These are phyloP conservation scores for Phragmatobia fuliginosa DNA, from an alignment of 2,888 invertebrate genomes.

Conservation along the genomic window DNA sequence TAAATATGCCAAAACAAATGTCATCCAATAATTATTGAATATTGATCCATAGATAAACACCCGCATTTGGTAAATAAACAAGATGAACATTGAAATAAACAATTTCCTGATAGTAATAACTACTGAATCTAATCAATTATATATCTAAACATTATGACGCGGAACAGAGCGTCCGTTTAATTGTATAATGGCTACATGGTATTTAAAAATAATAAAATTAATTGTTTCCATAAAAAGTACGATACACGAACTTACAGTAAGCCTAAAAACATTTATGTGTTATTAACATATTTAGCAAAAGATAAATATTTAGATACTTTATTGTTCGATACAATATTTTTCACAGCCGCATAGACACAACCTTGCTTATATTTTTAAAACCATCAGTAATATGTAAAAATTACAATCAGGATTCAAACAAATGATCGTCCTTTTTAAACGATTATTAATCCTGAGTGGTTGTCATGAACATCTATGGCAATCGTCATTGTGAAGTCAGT, in stretches of 20 bases:
- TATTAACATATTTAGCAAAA: conserved; percentile 3
- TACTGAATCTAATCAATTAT: conserved; percentile 47
- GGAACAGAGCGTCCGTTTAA: conserved; percentile 34
- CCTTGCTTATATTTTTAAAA: not conserved
- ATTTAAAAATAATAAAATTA: conserved; percentile 27
- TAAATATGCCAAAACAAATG: not conserved
- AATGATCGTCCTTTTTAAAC: not conserved
- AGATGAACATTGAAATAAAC: conserved; percentile 16
- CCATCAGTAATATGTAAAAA: not conserved
- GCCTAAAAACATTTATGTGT: not conserved
- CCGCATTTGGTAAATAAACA: not conserved
- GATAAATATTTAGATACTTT: conserved; percentile 3
- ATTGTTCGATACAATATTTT: not conserved
- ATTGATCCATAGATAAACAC: not conserved
- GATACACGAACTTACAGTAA: conserved; percentile 8
- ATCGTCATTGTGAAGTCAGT: too few species aligned
- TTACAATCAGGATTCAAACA: not conserved
- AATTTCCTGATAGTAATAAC: conserved; percentile 46
- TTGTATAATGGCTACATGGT: conserved; percentile 26
- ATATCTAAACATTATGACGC: conserved; percentile 30
- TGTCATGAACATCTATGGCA: too few species aligned
- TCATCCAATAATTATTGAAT: not conserved
- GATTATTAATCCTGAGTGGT: not conserved
- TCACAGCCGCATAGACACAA: too few species aligned
- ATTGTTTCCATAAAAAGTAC: conserved; percentile 17